Base-by-base conservation (phyloP, 2,888 invertebrate species). In the Hemicrepidius hirtus region DNA sequence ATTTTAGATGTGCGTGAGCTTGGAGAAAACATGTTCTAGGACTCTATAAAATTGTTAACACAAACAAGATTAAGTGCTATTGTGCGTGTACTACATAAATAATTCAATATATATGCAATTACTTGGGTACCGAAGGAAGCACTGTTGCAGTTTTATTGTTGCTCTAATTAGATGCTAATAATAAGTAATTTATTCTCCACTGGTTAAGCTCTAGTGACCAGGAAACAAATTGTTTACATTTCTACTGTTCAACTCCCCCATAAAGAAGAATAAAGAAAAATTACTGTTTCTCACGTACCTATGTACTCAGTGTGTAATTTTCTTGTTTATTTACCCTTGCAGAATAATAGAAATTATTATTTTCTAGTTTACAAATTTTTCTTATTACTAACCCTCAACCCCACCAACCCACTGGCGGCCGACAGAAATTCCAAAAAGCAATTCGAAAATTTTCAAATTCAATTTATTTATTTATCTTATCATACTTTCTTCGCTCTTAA, bases 141-240 rank as follows among this genome's bases (percentile, higher is more conserved):
- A 28, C 20, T 13, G 28, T 40, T 37, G 35, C 49, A 49, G 3
- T 64, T 20, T 64, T 21, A 46, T 35, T n/a, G 20, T 12, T 35
- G 20, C 20, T 64, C 21, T 49, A 63, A 63, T 63, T 63, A 46
- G 46, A 63, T 18, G 28, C 28, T 64, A 50, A 64, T 64, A 64
- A n/a, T 40, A 20, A 20, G 24, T 13, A 50, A 64, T 64, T 64
- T 64, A 50, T 50, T 20, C 10, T 32, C 12, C 24, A 28, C 24
- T n/a, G 20, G 50, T 50, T 37, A 50, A 32, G 64, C 64, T 37
- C 64, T 49, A 37, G 5, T 64, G 64, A 64, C 18, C 37, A 50
- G 46, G 16, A 62, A 49, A 64, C 50, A 50, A 64, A 64, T 64
- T 64, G 49, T 49, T 64, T 64, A 64, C 46, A 20, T 62, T 32